These are phyloP conservation scores for Nebria ingens DNA, from an alignment of 1,140 invertebrate genomes.

Conservation along the genomic window DNA sequence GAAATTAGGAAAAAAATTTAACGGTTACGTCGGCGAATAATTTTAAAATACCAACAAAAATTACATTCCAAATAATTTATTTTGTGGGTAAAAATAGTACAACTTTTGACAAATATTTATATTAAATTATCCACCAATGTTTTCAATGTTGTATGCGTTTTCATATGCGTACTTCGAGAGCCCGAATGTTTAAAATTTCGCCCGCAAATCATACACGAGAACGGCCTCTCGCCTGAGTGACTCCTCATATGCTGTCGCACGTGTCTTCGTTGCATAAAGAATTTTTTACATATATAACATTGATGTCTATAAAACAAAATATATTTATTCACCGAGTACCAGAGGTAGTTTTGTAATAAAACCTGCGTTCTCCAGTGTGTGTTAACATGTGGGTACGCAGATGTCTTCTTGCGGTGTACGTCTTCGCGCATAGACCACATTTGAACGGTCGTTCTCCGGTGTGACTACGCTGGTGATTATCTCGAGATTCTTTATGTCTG, in stretches of 20 bases:
- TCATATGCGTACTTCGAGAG: not conserved
- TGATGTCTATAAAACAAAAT: not conserved
- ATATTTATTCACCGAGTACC: not conserved
- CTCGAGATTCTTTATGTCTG: slow-evolving; percentile 32
- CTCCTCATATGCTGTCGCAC: not conserved
- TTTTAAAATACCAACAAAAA: too few species aligned
- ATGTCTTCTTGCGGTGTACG: slow-evolving; percentile 29
- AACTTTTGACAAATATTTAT: too few species aligned
- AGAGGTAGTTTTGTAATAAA: not conserved
- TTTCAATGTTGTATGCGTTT: not conserved
- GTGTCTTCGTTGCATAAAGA: not conserved
- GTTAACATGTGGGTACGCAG: slow-evolving; percentile 18
- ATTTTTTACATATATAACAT: not conserved
- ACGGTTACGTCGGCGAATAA: too few species aligned
- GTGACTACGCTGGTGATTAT: slow-evolving; percentile 54
- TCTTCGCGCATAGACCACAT: slow-evolving; percentile 46
- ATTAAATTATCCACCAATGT: not conserved
- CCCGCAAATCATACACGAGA: not conserved
- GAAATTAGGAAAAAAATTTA: too few species aligned
- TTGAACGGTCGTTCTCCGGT: slow-evolving; percentile 54
- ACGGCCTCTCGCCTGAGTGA: not conserved
- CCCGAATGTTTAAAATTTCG: not conserved
- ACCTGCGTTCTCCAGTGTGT: not conserved
- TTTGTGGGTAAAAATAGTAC: too few species aligned
- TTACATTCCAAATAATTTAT: too few species aligned